Conservation (phyloP, 2,888 invertebrate genomes). For the Orchesella flavescens region DNA sequence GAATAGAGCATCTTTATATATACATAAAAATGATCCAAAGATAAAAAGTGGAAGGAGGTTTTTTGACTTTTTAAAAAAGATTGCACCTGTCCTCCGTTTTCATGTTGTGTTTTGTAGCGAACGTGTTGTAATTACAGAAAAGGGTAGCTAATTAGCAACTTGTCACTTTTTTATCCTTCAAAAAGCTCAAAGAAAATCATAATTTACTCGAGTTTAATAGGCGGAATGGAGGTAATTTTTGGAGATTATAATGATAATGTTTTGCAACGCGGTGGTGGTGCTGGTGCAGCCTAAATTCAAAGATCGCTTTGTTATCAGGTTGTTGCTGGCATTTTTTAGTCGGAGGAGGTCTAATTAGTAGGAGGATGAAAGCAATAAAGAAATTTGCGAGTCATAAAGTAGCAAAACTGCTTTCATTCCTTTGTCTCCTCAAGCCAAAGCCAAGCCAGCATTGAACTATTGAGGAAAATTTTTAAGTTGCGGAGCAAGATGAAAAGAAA, state of each 20-base stretch:
- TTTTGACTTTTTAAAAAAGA: neutral
- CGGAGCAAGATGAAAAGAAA: too few relatives aligned
- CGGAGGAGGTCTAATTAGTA: conserved; percentile 46
- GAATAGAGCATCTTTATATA: neutral
- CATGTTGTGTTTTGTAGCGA: neutral
- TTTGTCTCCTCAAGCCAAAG: neutral
- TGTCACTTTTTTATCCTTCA: neutral
- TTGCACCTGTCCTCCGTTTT: neutral
- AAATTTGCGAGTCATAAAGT: conserved; percentile 33
- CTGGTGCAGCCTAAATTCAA: too few relatives aligned
- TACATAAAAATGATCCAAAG: neutral
- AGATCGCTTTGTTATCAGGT: too few relatives aligned
- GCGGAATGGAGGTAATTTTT: too few relatives aligned
- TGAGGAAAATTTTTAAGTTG: neutral
- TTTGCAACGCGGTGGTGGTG: too few relatives aligned
- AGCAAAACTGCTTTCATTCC: neutral
- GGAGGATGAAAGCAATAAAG: conserved; percentile 43
- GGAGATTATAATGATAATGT: too few relatives aligned
- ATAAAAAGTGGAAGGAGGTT: neutral
- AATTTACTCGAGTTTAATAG: too few relatives aligned
- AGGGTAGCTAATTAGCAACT: conserved; percentile 12
- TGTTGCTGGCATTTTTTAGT: conserved; percentile 6
- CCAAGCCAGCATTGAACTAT: neutral
- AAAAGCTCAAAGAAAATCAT: too few relatives aligned
- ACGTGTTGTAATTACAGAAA: neutral